Base-by-base conservation (phyloP, 2,113 vertebrate genomes). In the Sylvietta virens region DNA sequence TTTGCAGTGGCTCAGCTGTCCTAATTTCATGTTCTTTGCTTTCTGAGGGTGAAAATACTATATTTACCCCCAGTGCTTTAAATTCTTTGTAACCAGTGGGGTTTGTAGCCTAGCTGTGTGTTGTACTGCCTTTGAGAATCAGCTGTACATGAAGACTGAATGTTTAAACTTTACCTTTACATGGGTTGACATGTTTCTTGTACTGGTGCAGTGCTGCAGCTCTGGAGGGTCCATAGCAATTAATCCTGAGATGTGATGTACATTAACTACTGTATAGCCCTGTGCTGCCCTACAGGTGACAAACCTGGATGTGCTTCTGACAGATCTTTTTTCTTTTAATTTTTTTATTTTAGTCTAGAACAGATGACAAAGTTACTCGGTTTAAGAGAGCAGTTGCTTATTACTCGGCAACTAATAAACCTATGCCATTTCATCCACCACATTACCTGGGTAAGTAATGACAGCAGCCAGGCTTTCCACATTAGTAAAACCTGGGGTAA, bases 381-480 rank as follows among this genome's bases (percentile, higher is more conserved):
- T 99, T 99, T 97, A 99, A 99, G 98, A 99, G 98, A 97, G 99
- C 99, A 28, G 98, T 99, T 98, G 99, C 98, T 92, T 99, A 99
- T 98, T 99, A 99, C 95, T 98, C 98, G 66, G 98, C 97, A 81
- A 99, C 98, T 97, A 99, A 98, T 98, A 98, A 98, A 90, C 98
- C 98, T 90, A 98, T 98, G 86, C 97, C 98, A 97, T 98, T 98
- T 98, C 98, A 98, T 96, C 98, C 98, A 95, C 97, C 98, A 95
- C 98, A 98, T 97, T 98, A 98, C 93, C 95, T 98, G 95, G 98
- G 99, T 99, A 98, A 97, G 98, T 98, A 84, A 51, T 37, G 27
- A 70, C 84, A 83, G 51, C 53, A 85, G 3, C 27, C 88, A 65
- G 47, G 37, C 54, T 70, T 56, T 77, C 78, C 7, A 3, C 65